Evolutionary conservation across 2,113 vertebrate genomes (phyloP), one percentile per base, ranked within the genome.

Genomic region (Acrocephalus kingi): DNA sequence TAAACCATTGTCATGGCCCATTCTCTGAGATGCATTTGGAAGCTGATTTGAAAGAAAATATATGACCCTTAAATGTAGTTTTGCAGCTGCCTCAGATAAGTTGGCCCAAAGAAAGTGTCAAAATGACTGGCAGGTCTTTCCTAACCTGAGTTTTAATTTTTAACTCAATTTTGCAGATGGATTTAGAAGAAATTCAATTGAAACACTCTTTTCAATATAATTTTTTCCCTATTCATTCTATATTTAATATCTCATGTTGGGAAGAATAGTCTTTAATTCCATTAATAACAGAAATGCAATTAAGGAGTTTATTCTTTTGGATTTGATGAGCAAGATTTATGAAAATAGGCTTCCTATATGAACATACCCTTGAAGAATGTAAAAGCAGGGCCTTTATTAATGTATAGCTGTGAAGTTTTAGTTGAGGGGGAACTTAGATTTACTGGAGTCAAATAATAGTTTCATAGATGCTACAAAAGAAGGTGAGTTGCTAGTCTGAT

Each of bases 1-100:
- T 92, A 98, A 97, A 97, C 89, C 82, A 90, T 93, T 97, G 97
- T 97, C 97, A 91, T 87, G 91, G 93, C 86, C 95, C 71, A 93
- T 96, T 98, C 97, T 94, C 90, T 84, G 84, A 97, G 97, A 96
- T 97, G 92, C 94, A 96, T 94, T 97, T 95, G 92, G 93, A 95
- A 95, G 75, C 94, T 97, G 95, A 96, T 97, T 96, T 97, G 94
- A 96, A 97, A 89, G 76, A 96, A 98, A 97, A 96, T 97, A 87
- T 66, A 94, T 35, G 67, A 68, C 87, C 46, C 5, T 91, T 95
- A 97, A 96, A 87, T 84, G 76, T 31, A 90, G 79, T 76, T 91
- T 98, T 96, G 93, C 95, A 97, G 90, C 52, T 88, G 95, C 84
- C 84, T 96, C 84, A 89, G 94, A 72, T 77, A 59, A 82, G 73